Evolutionary conservation across 2,113 vertebrate species (phyloP), one percentile per base, ranked within the genome.

Genomic region (Sarotherodon lohbergeri): DNA sequence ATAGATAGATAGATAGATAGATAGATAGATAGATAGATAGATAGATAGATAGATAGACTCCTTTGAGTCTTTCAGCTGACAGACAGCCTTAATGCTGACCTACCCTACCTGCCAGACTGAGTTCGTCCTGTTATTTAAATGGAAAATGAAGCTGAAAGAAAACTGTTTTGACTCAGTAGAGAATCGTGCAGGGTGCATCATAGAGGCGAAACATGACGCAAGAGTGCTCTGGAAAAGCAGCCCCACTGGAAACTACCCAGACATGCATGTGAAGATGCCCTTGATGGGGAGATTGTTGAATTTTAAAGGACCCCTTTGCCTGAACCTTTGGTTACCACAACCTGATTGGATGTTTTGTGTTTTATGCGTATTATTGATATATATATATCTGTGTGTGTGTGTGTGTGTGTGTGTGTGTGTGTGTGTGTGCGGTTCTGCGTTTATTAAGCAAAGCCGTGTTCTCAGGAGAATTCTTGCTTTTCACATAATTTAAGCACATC

Each of bases 391-490:
- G 4, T 4, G 16, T 1, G 50, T 1, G 9, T 11, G 52, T 0
- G 9, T 2, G 3, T 2, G 17, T 2, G 17, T 0, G 0, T 3
- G 54, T 2, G 54, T 0, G n/a, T 10, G n/a, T 0, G 24, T 16
- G 27, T 9, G 7, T 32, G 14, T 16, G 17, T 32, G 57, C 0
- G 0, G 13, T 76, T 4, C 5, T 29, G 41, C 29, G 14, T 50
- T 76, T 73, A 46, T 46, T 46, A 73, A 73, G 13, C 68, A 46
- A 46, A 46, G 22, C 24, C 68, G 27, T 46, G 5, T 17, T 48
- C 24, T 78, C 24, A 19, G 24, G 1, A 19, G 1, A 50, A 78
- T 78, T 50, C 9, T 50, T 78, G 24, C 24, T 50, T 32, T 50
- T 8, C 27, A 78, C 41, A 32, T 29, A 12, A 48, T 50, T 50